A percentile compares a stretch with the other conserved stretches of the same genome.
Evolutionary conservation across 2,113 vertebrate species (phyloP).

Genomic region (Copsychus sechellarum): DNA sequence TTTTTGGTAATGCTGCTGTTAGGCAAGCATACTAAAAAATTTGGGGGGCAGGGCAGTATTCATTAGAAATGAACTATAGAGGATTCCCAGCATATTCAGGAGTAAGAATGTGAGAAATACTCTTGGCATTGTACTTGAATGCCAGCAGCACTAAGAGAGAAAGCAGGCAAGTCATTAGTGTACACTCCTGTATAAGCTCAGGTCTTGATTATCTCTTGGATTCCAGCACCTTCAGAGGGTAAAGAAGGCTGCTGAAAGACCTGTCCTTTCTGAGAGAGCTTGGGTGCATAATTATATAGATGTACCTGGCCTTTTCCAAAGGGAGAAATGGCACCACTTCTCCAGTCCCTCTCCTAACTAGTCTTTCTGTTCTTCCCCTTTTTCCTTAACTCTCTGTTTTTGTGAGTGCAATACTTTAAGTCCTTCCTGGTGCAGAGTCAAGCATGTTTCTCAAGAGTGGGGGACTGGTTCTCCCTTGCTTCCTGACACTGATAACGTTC

Average conservation of each 20-base stretch:
- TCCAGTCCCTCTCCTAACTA: background rate
- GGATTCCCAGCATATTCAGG: slow-evolving; percentile 57
- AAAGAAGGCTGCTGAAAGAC: slow-evolving; percentile 11
- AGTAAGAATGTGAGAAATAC: slow-evolving; percentile 42
- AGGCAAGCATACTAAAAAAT: slow-evolving; percentile 25
- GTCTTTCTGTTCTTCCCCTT: background rate
- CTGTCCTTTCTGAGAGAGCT: slow-evolving; percentile 18
- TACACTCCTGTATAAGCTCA: slow-evolving; percentile 32
- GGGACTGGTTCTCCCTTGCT: background rate
- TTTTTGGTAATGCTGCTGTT: background rate
- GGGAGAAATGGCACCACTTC: slow-evolving; percentile 1
- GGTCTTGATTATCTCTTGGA: slow-evolving; percentile 65
- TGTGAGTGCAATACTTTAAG: background rate
- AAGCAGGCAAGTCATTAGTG: slow-evolving; percentile 62
- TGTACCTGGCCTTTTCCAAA: slow-evolving; percentile 51
- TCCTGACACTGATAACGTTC: background rate
- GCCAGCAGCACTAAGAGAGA: slow-evolving; percentile 20
- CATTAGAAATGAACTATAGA: slow-evolving; percentile 44
- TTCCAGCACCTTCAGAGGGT: background rate
- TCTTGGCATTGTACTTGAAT: slow-evolving; percentile 52
- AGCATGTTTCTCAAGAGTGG: background rate
- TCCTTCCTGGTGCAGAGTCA: background rate
- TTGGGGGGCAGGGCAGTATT: slow-evolving; percentile 27
- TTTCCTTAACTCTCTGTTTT: background rate
- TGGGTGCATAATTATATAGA: slow-evolving; percentile 50